These are phyloP conservation scores for Drosophila equinoxialis DNA, from an alignment of 1,140 invertebrate genomes.

Conservation along the genomic window DNA sequence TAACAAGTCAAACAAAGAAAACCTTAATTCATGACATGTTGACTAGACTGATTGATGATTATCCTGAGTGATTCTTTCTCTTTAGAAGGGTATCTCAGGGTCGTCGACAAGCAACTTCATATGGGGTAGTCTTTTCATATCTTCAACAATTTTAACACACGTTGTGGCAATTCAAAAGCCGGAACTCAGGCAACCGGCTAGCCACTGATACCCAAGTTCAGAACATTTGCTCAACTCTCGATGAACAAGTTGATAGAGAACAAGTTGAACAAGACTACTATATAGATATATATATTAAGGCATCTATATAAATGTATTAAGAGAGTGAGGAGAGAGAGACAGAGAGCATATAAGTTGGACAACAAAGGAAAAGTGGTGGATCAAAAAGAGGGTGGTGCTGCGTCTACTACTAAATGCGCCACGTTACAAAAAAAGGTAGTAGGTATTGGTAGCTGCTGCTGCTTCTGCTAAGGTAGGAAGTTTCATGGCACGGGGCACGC, in stretches of 20 bases:
- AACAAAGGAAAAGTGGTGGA: slow-evolving; percentile 23
- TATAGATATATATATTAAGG: neutral
- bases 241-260: slow-evolving; percentile 21
- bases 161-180: slow-evolving; percentile 10
- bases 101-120: neutral
- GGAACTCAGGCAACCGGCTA: slow-evolving; percentile 5
- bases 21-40: too few species aligned
- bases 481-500: slow-evolving; percentile 47
- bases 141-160: neutral
- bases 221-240: slow-evolving; percentile 18
- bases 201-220: slow-evolving; percentile 1
- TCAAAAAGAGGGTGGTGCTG: slow-evolving; percentile 27
- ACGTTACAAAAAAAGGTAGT: too few species aligned
- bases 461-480: slow-evolving; percentile 22
- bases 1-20: too few species aligned
- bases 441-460: too few species aligned
- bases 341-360: too few species aligned
- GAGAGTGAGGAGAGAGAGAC: too few species aligned
- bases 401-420: too few species aligned
- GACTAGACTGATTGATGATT: too few species aligned
- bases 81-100: neutral
- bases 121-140: neutral
- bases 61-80: neutral
- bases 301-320: too few species aligned
- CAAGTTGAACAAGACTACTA: slow-evolving; percentile 28